Evolutionary conservation across 2,113 vertebrate genomes (phyloP).

Genomic region (Eptesicus fuscus): DNA sequence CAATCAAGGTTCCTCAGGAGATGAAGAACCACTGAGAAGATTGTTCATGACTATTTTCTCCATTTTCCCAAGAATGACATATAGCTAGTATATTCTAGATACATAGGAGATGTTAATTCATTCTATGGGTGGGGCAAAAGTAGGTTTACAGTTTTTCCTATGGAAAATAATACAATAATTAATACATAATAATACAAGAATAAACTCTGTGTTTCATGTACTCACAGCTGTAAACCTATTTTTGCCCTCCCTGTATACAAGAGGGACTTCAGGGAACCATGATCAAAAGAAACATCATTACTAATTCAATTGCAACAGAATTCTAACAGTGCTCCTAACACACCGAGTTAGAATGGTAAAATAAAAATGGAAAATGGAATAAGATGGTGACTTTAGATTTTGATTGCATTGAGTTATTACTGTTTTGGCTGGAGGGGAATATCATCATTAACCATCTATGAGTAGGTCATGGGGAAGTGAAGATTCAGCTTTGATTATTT

Average conservation of each 20-base stretch:
- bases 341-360: not conserved
- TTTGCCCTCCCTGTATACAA: not conserved
- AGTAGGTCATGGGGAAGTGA: not conserved
- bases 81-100: not conserved
- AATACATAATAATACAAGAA: not conserved
- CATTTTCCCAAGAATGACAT: not conserved
- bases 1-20: not conserved
- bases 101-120: not conserved
- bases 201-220: not conserved
- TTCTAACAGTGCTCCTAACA: not conserved
- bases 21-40: not conserved
- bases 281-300: not conserved
- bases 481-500: not conserved
- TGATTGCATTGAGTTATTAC: not conserved
- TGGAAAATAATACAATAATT: not conserved
- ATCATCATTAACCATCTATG: not conserved
- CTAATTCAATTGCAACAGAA: not conserved
- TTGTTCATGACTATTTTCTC: not conserved
- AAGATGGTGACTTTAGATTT: not conserved
- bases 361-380: not conserved
- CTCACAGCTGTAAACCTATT: not conserved
- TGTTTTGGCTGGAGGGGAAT: not conserved
- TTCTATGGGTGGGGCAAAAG: not conserved
- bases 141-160: not conserved
- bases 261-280: not conserved